Evolutionary conservation across 1,140 invertebrate genomes (phyloP).

Genomic region (Lucilia sericata): DNA sequence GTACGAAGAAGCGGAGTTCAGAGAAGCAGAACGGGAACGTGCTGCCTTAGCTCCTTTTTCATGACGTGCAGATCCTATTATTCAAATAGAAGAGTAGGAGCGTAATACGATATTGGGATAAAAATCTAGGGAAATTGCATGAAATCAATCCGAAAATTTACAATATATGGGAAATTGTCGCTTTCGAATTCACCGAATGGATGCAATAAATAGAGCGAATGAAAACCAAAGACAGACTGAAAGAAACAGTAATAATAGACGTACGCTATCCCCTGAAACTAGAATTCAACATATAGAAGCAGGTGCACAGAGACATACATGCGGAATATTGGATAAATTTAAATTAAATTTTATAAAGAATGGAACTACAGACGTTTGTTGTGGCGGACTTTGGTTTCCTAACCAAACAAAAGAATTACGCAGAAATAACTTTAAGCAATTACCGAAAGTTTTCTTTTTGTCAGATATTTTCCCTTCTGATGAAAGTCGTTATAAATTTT

Average conservation of each 20-base stretch:
- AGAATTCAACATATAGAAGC: too few species aligned
- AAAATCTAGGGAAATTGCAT: neutral
- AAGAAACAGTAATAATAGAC: too few species aligned
- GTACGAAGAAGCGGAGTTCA: too few species aligned
- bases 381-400: too few species aligned
- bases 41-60: neutral
- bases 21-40: neutral
- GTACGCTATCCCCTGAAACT: too few species aligned
- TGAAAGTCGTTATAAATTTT: slow-evolving; percentile 17
- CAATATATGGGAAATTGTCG: neutral
- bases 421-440: too few species aligned
- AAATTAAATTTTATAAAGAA: too few species aligned
- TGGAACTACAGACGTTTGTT: too few species aligned
- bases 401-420: too few species aligned
- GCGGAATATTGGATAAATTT: too few species aligned
- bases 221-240: neutral
- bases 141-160: neutral
- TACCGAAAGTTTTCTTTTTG: neutral
- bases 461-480: neutral
- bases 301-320: too few species aligned
- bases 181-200: neutral
- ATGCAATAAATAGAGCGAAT: neutral
- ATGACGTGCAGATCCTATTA: neutral
- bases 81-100: neutral
- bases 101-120: neutral